Evolutionary conservation across 2,113 vertebrate species (phyloP).

Genomic region (Colinus virginianus): DNA sequence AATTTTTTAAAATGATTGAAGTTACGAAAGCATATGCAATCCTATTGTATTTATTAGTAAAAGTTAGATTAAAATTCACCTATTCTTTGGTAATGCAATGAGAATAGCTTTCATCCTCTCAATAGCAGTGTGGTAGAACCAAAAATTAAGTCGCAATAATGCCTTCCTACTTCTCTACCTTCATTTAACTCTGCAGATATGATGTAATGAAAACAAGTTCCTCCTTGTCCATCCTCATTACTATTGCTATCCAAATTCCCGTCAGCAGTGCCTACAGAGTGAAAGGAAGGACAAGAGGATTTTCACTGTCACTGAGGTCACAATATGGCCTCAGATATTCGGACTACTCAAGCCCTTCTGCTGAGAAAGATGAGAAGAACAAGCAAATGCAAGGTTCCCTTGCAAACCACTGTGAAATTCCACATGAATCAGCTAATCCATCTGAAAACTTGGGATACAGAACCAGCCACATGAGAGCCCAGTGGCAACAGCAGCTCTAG

Average conservation of each 20-base stretch:
- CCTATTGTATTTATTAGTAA: not conserved
- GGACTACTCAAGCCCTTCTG: not conserved
- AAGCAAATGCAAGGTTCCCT: not conserved
- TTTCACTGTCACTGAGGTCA: not conserved
- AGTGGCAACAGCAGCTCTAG: not conserved
- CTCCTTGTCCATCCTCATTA: not conserved
- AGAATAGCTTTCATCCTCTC: not conserved
- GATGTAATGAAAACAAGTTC: rapidly evolving
- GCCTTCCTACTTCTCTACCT: not conserved
- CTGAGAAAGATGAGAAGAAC: not conserved
- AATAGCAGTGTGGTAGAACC: not conserved
- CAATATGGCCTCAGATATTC: rapidly evolving
- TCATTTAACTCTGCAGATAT: not conserved
- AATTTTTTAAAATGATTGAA: not conserved
- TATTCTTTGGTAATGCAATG: not conserved
- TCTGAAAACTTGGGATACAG: rapidly evolving
- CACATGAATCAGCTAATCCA: not conserved
- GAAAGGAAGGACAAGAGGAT: not conserved
- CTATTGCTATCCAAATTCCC: not conserved
- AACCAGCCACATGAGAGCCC: rapidly evolving
- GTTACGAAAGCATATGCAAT: rapidly evolving
- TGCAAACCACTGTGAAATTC: not conserved
- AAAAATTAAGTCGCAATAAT: rapidly evolving
- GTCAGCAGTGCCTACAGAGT: not conserved
- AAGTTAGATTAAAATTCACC: not conserved